These are phyloP conservation scores for Fregata magnificens DNA, from an alignment of 2,113 vertebrate genomes.

Conservation along the genomic window DNA sequence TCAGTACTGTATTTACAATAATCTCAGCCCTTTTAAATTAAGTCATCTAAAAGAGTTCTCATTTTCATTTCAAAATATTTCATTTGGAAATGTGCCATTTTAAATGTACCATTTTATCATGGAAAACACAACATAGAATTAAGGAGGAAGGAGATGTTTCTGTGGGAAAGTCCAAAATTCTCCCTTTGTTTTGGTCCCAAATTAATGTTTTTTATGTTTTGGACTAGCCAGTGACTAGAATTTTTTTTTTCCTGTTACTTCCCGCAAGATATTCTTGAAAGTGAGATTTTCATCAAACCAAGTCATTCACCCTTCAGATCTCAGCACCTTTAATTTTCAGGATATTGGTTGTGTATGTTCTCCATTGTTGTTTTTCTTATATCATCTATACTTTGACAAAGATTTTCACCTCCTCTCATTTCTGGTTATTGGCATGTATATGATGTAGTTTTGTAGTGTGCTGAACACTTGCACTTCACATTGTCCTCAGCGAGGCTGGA, in stretches of 20 bases:
- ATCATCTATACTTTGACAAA: not conserved
- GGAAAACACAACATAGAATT: not conserved
- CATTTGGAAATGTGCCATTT: not conserved
- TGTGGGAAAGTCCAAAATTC: not conserved
- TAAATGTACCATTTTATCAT: not conserved
- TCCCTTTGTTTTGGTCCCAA: not conserved
- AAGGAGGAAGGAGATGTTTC: not conserved
- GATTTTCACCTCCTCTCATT: not conserved
- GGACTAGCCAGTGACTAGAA: not conserved
- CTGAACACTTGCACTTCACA: not conserved
- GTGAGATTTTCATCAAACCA: not conserved
- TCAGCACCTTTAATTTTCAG: not conserved
- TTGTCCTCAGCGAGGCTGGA: not conserved
- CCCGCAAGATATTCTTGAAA: not conserved
- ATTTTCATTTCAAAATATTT: not conserved
- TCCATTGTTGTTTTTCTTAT: not conserved
- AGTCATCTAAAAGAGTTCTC: not conserved
- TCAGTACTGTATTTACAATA: not conserved
- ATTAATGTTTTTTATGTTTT: not conserved
- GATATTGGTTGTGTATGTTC: not conserved
- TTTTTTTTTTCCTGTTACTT: not conserved
- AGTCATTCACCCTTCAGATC: not conserved
- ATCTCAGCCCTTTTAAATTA: not conserved
- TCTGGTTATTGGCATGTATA: not conserved
- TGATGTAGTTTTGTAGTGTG: not conserved